phyloP scores from a whole-genome alignment of 1,140 invertebrate genomes.

The Melipona quadrifasciata region DNA sequence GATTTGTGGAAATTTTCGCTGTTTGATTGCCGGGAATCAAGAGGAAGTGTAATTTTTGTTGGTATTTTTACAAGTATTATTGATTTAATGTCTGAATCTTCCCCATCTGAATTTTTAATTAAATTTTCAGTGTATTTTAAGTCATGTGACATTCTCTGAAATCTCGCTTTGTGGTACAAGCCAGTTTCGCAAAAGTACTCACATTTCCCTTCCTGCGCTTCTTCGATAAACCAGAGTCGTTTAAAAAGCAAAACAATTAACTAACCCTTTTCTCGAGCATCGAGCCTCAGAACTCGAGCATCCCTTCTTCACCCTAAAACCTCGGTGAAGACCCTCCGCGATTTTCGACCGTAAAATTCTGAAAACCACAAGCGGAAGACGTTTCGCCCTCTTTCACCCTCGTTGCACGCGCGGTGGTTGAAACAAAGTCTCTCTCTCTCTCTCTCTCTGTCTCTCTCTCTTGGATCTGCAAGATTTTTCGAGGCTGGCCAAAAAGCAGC shows the following conservation, averaged over 20 bases:
- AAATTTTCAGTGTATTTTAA: too few species aligned
- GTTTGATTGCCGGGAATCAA: not conserved
- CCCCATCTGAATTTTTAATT: too few species aligned
- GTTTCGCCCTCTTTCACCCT: constrained; percentile 12
- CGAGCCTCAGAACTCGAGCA: not conserved
- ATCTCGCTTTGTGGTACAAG: not conserved
- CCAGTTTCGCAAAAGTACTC: not conserved
- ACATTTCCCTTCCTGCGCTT: not conserved
- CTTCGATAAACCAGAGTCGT: not conserved
- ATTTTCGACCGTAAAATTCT: not conserved
- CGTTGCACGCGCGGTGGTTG: constrained; percentile 37
- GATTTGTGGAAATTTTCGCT: not conserved
- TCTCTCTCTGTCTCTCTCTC: not conserved
- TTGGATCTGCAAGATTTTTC: constrained; percentile 51
- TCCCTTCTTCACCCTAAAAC: not conserved
- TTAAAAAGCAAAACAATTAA: not conserved
- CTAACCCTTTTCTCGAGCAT: not conserved
- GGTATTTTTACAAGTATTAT: not conserved
- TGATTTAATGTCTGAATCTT: not conserved
- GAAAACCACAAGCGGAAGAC: constrained; percentile 21
- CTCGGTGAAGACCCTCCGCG: not conserved
- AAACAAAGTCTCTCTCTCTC: constrained; percentile 12
- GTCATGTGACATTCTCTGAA: not conserved
- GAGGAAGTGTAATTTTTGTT: not conserved
- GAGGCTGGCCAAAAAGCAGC: constrained; percentile 40